Conservation (phyloP, 2,797 vertebrate species). For the Coilia nasus region DNA sequence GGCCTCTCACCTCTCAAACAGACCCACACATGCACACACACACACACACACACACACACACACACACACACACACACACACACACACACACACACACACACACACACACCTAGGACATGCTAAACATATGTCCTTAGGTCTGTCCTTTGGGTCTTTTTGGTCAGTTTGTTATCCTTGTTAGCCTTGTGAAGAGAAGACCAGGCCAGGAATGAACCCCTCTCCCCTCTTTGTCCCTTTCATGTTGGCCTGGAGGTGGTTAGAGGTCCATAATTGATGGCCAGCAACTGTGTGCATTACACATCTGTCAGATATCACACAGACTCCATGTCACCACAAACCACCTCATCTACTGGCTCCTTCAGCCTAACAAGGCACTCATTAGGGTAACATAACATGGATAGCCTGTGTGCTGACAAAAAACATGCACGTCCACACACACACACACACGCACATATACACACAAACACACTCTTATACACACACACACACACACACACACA, state of each 20-base stretch:
- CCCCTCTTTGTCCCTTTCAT: constrained; percentile 27
- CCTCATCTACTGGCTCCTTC: background rate
- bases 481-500: background rate
- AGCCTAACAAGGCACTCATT: constrained; percentile 3
- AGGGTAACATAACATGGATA: background rate
- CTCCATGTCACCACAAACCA: constrained; percentile 35
- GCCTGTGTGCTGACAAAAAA: constrained; percentile 16
- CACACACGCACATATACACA: background rate
- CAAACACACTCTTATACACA: background rate
- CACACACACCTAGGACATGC: background rate
- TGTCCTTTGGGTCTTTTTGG: background rate
- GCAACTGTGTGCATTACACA: constrained; percentile 45
- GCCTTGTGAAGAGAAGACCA: background rate
- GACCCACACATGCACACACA: too few species aligned
- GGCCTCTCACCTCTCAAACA: too few species aligned
- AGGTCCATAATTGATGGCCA: constrained; percentile 63
- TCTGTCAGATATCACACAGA: constrained; percentile 53
- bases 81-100: constrained; percentile 19
- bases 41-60: too few species aligned
- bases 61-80: background rate
- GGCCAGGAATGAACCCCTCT: background rate
- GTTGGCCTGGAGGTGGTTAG: constrained; percentile 35
- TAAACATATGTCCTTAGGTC: background rate
- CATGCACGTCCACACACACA: too few species aligned
- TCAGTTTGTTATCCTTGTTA: background rate